Evolutionary conservation across 2,797 vertebrate species (phyloP), one percentile per base, ranked within the genome.

Genomic region (Australoheros facetus): DNA sequence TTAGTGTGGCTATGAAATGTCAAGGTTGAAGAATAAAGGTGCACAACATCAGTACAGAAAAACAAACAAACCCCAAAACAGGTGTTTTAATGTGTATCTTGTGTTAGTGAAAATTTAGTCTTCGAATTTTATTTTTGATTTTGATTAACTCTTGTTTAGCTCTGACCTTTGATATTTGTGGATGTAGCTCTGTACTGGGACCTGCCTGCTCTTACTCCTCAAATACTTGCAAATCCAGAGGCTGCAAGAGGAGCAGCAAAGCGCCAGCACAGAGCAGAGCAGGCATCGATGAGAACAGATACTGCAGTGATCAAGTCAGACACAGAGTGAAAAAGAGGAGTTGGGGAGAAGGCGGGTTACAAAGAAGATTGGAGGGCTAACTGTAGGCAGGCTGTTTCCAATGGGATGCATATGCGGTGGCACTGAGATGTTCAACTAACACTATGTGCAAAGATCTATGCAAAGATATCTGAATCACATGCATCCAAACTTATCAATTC

Each of bases 1-100:
- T 66, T 56, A 81, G 30, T 5, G 12, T 64, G 82, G 85, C 80
- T 59, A 56, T 0, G 9, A 84, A 75, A 82, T 56, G 62, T 75
- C 56, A 83, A 82, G n/a, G 78, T 78, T 7, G 34, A 69, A 73
- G 66, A 83, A 42, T 13, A 64, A 78, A 77, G 16, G 34, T 54
- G 55, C 11, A 13, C 9, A 0, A 21, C 76, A 32, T 55, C 59
- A 19, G 66, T 23, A 45, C 60, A 55, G 53, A 45, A 21, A 13
- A 42, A 13, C 30, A 77, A 30, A 37, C 14, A 62, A 16, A 34
- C 26, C 26, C 26, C 3, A 7, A 32, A 77, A 55, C 51, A 58
- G 48, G 59, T 42, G 30, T 70, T 48, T 72, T 21, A 28, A 19
- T 19, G 7, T 9, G 39, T 21, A 14, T 42, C 19, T 75, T 5